Base-by-base conservation (phyloP, 2,797 vertebrate genomes). In the Emydoidea blandingii region DNA sequence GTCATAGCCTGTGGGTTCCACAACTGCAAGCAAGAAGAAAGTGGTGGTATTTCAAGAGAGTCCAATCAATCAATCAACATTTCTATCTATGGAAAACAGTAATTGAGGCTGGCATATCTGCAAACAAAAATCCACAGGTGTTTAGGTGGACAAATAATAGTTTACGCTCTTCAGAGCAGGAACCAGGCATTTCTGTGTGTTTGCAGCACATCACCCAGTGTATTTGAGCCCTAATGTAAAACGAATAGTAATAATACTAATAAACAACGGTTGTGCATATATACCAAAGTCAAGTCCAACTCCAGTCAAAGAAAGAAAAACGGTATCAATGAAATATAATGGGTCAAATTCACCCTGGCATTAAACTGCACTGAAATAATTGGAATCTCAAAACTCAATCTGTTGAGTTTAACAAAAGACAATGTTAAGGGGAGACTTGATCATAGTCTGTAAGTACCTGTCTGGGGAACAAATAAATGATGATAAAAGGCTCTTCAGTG, bases 121-220 rank as follows among this genome's bases (percentile, higher is more conserved):
- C 27, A 72, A 25, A 72, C 74, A 91, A 91, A 27, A 37, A 91
- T 86, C 86, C 87, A 44, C 12, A 86, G 53, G 18, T 44, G 93
- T 95, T 21, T 8, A 82, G 68, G 83, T 84, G n/a, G 79, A 90
- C 12, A 83, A 93, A 91, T 92, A 92, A 85, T 87, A 90, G 54
- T 80, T 81, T 93, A 93, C 89, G 41, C 52, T 92, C 12, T 81
- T 94, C 90, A 84, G 94, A 95, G 59, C 34, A 79, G 93, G 74
- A 94, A 95, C 92, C 41, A 29, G 25, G 12, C 44, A 95, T 89
- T 96, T 19, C 21, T 89, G 16, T 18, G 88, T 0, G 31, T 82
- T 94, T 96, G 91, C 21, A 8, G 53, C 84, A 34, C 85, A 84
- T 96, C 79, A 87, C 91, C 85, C 87, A 21, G 3, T 62, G 31